Evolutionary conservation across 1,140 invertebrate species (phyloP).

Genomic region (Cydia fagiglandana): DNA sequence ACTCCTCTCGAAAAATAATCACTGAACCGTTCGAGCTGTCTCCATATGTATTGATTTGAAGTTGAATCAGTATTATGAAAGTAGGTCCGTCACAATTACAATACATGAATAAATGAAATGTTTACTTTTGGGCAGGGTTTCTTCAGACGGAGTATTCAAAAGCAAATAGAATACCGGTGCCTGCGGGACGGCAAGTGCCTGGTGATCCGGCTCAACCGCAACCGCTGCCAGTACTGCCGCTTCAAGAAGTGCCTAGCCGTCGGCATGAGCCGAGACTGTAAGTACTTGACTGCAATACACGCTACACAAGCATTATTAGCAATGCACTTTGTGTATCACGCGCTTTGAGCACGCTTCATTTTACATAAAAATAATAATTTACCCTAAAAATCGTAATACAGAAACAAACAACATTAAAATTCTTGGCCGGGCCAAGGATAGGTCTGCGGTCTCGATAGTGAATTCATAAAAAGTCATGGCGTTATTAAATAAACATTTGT

Average conservation of each 20-base stretch:
- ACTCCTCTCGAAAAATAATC: background rate
- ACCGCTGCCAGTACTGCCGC: conserved; percentile 98
- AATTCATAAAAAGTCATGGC: background rate
- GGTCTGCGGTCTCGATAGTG: background rate
- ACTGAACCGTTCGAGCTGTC: background rate
- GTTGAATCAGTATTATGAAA: conserved; percentile 24
- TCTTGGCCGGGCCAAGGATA: conserved; percentile 5
- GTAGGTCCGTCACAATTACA: background rate
- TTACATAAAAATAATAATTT: background rate
- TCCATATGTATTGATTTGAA: conserved; percentile 9
- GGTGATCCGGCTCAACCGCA: conserved; percentile 96
- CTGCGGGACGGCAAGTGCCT: conserved; percentile 97
- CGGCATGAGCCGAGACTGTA: conserved; percentile 98
- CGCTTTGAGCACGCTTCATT: background rate
- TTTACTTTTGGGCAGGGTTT: conserved; percentile 83
- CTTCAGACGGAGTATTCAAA: conserved; percentile 95
- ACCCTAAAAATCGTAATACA: background rate
- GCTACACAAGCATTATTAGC: background rate
- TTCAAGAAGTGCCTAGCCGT: conserved; percentile 99
- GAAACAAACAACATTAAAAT: background rate
- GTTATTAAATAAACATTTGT: no score
- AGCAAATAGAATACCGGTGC: conserved; percentile 98
- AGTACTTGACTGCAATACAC: conserved; percentile 78
- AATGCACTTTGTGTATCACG: conserved; percentile 30
- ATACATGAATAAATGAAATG: conserved; percentile 2